These are phyloP conservation scores for Calliopum simillimum DNA, from an alignment of 2,888 invertebrate species.

Conservation along the genomic window DNA sequence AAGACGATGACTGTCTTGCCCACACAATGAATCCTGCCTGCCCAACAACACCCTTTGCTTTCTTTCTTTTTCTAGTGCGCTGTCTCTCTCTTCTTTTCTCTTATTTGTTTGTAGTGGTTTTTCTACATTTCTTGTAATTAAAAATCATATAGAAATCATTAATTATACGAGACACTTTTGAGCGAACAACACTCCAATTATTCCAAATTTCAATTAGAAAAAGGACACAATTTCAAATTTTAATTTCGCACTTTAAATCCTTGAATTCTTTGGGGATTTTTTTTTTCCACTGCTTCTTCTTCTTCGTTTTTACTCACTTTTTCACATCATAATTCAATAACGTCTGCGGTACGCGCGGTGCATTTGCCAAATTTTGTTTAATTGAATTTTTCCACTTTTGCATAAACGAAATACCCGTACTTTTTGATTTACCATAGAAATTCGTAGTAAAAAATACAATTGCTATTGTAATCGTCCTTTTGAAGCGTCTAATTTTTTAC, in stretches of 20 bases:
- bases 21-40: neutral
- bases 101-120: no score
- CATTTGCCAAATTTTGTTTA: neutral
- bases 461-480: no score
- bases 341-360: constrained; percentile 9
- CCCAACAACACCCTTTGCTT: neutral
- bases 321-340: constrained; percentile 26
- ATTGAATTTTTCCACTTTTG: constrained; percentile 15
- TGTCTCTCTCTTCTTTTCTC: no score
- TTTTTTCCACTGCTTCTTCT: neutral
- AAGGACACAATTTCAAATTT: no score
- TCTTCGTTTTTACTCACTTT: constrained; percentile 27
- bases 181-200: neutral
- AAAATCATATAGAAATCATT: no score
- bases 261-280: neutral
- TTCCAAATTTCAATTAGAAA: neutral
- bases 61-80: no score
- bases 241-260: neutral
- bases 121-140: no score
- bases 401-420: neutral
- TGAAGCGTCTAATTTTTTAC: neutral
- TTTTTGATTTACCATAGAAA: no score
- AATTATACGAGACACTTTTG: neutral
- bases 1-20: neutral
- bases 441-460: no score